These are phyloP conservation scores for Embidobia sp. DNA, from an alignment of 2,888 invertebrate genomes.

Conservation along the genomic window DNA sequence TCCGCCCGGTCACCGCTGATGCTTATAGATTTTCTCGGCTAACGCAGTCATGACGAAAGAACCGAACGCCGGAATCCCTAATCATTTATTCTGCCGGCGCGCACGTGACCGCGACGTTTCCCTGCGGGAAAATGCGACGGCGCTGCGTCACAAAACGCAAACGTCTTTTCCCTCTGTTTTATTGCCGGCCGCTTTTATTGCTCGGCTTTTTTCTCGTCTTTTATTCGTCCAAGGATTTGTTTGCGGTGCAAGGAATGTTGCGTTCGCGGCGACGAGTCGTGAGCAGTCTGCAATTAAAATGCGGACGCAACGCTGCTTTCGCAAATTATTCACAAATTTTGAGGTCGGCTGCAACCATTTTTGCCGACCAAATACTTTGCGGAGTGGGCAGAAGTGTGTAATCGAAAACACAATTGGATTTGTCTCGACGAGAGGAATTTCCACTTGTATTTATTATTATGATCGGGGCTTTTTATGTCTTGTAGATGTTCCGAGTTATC, in stretches of 20 bases:
- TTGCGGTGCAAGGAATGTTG: slow-evolving; percentile 1
- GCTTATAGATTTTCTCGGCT: slow-evolving; percentile 13
- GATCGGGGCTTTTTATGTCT: too few relatives aligned
- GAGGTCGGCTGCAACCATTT: slow-evolving; percentile 5
- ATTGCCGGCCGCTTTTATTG: background rate
- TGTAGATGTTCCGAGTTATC: too few relatives aligned
- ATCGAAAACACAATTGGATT: slow-evolving; percentile 2
- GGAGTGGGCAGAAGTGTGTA: background rate
- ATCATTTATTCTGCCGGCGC: slow-evolving; percentile 27
- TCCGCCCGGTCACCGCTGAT: slow-evolving; percentile 9
- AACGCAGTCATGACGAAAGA: slow-evolving; percentile 16
- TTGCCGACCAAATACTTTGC: background rate
- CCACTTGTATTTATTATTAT: too few relatives aligned
- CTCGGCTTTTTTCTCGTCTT: background rate
- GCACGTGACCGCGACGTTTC: slow-evolving; percentile 16
- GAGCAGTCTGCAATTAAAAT: background rate
- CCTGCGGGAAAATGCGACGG: background rate
- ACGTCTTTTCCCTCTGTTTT: slow-evolving; percentile 1
- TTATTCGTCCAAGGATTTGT: background rate
- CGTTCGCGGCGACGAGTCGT: background rate
- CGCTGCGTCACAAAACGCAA: background rate
- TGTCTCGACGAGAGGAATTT: background rate
- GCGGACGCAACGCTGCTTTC: background rate
- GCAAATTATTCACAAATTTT: slow-evolving; percentile 8
- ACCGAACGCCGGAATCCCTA: slow-evolving; percentile 21